phyloP scores from a whole-genome alignment of 2,113 vertebrate genomes.

The Periophthalmus modestus region DNA sequence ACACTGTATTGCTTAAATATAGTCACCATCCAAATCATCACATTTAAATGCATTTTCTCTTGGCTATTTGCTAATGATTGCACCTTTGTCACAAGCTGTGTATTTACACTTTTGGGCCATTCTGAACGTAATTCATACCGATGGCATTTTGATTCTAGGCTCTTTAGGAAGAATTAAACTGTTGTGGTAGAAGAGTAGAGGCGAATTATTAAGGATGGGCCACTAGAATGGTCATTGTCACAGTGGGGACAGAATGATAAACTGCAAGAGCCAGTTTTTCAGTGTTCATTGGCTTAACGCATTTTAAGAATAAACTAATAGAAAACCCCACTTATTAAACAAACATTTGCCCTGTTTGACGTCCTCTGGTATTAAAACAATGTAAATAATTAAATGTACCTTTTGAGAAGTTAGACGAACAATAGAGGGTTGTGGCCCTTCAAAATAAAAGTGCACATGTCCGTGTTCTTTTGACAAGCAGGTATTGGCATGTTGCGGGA shows the following conservation, averaged over 20 bases:
- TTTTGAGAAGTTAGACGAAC: too few relatives aligned
- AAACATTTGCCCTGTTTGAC: too few relatives aligned
- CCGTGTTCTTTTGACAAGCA: too few relatives aligned
- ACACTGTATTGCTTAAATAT: slow-evolving; percentile 55
- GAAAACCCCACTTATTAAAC: too few relatives aligned
- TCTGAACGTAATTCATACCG: background rate
- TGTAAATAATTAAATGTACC: too few relatives aligned
- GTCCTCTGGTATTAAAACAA: too few relatives aligned
- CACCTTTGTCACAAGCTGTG: background rate
- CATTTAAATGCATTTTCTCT: slow-evolving; percentile 33
- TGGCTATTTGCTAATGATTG: slow-evolving; percentile 20
- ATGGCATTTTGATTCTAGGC: background rate
- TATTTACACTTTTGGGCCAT: background rate
- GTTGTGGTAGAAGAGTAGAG: too few relatives aligned
- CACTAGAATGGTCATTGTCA: background rate
- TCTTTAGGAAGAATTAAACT: too few relatives aligned
- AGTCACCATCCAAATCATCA: slow-evolving; percentile 44
- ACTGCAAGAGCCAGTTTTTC: background rate
- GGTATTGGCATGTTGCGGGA: too few relatives aligned
- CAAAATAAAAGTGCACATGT: slow-evolving; percentile 30
- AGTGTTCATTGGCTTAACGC: too few relatives aligned
- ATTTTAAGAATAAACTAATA: too few relatives aligned
- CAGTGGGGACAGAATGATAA: background rate
- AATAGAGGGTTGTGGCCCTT: background rate
- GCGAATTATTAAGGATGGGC: too few relatives aligned